Evolutionary conservation across 2,888 invertebrate genomes (phyloP).

Genomic region (Stegophylla sp.): DNA sequence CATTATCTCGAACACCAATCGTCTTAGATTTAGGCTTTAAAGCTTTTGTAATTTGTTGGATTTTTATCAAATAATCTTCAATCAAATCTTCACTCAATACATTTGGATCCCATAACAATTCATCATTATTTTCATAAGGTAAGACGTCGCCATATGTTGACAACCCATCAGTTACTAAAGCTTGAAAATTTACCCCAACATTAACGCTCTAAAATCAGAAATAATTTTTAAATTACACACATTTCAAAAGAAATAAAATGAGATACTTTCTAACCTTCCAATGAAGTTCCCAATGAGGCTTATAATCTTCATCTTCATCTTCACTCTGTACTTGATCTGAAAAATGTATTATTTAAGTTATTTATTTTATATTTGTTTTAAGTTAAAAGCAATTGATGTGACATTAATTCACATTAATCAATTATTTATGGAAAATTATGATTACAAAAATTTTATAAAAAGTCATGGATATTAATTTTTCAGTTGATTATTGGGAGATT

Average conservation of each 20-base stretch:
- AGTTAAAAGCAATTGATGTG: background rate
- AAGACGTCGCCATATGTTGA: conserved; percentile 92
- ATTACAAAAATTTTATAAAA: no score
- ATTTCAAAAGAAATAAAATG: background rate
- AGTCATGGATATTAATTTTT: no score
- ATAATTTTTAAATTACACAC: background rate
- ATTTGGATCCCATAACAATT: conserved; percentile 91
- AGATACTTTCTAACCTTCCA: conserved; percentile 33
- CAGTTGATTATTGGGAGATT: no score
- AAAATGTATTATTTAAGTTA: no score
- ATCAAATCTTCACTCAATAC: conserved; percentile 75
- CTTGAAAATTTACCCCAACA: conserved; percentile 59
- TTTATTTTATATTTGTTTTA: background rate
- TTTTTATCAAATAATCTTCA: conserved; percentile 77
- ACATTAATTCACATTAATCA: no score
- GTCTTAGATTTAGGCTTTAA: conserved; percentile 65
- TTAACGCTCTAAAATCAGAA: conserved; percentile 56
- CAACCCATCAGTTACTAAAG: conserved; percentile 68
- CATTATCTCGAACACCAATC: conserved; percentile 42
- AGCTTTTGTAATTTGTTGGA: conserved; percentile 66
- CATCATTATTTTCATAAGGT: conserved; percentile 93
- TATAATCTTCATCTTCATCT: conserved; percentile 59
- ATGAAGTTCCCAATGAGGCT: conserved; percentile 45
- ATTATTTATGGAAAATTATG: no score
- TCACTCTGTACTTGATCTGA: conserved; percentile 56